Percentiles rank a stretch among this genome's conserved stretches.
Evolutionary conservation across 1,140 invertebrate species (phyloP).

Genomic region (Papilio aristodemus): DNA sequence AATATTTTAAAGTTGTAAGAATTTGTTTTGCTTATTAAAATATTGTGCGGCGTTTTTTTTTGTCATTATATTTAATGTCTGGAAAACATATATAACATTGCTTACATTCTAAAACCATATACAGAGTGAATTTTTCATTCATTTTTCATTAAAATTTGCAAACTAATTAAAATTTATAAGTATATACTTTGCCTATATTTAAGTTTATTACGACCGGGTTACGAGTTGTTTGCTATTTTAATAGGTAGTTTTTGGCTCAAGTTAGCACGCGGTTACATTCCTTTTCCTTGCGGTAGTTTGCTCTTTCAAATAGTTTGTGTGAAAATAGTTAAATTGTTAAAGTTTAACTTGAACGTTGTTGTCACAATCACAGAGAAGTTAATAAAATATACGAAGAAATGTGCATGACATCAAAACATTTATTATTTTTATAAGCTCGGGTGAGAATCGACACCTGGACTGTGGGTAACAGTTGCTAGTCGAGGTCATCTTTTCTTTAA

Average conservation of each 20-base stretch:
- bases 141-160: not conserved
- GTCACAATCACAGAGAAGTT: too few relatives aligned
- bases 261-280: slow-evolving; percentile 10
- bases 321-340: slow-evolving; percentile 12
- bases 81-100: too few relatives aligned
- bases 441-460: not conserved
- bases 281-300: not conserved
- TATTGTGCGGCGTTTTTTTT: not conserved
- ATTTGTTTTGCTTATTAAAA: not conserved
- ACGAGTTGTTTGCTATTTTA: slow-evolving; percentile 5
- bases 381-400: not conserved
- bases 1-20: not conserved
- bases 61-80: too few relatives aligned
- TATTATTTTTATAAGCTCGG: not conserved
- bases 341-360: not conserved
- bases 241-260: slow-evolving; percentile 5
- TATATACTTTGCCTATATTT: slow-evolving; percentile 1
- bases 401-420: not conserved
- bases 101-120: too few relatives aligned
- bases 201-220: not conserved
- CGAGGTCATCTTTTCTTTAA: not conserved
- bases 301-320: slow-evolving; percentile 6
- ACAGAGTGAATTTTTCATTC: not conserved
- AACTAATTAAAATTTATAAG: slow-evolving; percentile 3
- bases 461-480: not conserved